Conservation (phyloP, 1,140 invertebrate species). For the Cherax destructor region DNA sequence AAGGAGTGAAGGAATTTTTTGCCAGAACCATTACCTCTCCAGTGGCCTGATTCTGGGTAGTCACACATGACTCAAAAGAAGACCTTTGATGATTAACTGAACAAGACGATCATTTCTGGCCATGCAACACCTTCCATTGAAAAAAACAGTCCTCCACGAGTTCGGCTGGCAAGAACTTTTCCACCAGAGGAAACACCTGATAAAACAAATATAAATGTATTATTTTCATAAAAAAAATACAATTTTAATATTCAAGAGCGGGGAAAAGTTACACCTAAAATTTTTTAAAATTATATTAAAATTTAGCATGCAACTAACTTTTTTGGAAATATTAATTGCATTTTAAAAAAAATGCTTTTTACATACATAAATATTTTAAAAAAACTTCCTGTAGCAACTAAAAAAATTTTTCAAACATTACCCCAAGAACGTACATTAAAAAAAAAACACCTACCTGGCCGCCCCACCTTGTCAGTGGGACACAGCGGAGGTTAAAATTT, state of each 20-base stretch:
- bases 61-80: conserved; percentile 97
- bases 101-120: conserved; percentile 92
- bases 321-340: too few relatives aligned
- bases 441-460: too few relatives aligned
- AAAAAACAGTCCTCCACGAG: conserved; percentile 68
- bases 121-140: conserved; percentile 73
- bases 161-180: conserved; percentile 88
- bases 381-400: too few relatives aligned
- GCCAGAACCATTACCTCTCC: conserved; percentile 76
- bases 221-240: background rate
- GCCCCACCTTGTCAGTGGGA: too few relatives aligned
- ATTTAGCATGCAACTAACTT: background rate
- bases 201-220: background rate
- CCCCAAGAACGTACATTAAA: too few relatives aligned
- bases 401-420: too few relatives aligned
- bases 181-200: conserved; percentile 82
- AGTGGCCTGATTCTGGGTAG: conserved; percentile 92
- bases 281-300: background rate
- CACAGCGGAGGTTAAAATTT: too few relatives aligned
- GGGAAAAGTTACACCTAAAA: background rate
- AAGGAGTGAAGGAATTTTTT: conserved; percentile 73
- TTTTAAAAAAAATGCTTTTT: too few relatives aligned
- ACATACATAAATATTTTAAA: too few relatives aligned
- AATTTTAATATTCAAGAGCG: background rate
- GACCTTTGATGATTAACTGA: conserved; percentile 89